Base-by-base conservation (phyloP, 2,113 vertebrate genomes). In the Tragelaphus strepsiceros region DNA sequence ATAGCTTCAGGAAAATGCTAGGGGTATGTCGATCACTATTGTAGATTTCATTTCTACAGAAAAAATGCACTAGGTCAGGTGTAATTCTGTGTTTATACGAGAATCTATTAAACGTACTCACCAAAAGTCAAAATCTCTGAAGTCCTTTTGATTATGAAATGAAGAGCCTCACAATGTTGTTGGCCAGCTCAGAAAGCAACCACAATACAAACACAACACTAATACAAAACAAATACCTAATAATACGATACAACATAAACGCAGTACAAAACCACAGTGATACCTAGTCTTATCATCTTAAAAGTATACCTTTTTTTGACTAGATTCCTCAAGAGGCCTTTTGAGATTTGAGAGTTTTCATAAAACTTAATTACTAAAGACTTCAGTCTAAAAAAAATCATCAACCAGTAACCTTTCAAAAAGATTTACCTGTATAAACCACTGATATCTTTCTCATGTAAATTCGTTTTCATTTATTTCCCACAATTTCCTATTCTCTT, bases 281-380 rank as follows among this genome's bases (percentile, higher is more conserved):
- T 22, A 39, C n/a, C n/a, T 22, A 89, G 0, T 97, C 51, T 97
- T 98, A 67, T 78, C 51, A 97, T 98, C 96, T 46, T 97, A 53
- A 94, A 91, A 92, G 35, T 35, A 95, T 58, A 88, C 95, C 96
- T 98, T 97, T 98, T 98, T 96, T 96, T 92, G 90, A 94, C 30
- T 87, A 78, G 90, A 26, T 85, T 98, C 95, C 94, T 97, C 96
- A 97, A 98, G 97, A 98, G 97, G 35, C 97, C 97, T 97, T 92
- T 92, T 81, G 96, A 98, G 96, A 98, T 98, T 98, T 98, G 97
- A 98, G 96, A 98, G 97, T 98, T 98, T 97, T 94, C 90, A 97
- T 84, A 95, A 97, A 98, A 96, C 97, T 97, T 89, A 97, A 39
- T 97, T 96, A 98, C 87, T 90, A 96, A 93, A 96, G 64, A 67